Percentiles rank a stretch among this genome's conserved stretches.
Evolutionary conservation across 1,140 invertebrate species (phyloP).

Genomic region (Drosophila ercepeae): DNA sequence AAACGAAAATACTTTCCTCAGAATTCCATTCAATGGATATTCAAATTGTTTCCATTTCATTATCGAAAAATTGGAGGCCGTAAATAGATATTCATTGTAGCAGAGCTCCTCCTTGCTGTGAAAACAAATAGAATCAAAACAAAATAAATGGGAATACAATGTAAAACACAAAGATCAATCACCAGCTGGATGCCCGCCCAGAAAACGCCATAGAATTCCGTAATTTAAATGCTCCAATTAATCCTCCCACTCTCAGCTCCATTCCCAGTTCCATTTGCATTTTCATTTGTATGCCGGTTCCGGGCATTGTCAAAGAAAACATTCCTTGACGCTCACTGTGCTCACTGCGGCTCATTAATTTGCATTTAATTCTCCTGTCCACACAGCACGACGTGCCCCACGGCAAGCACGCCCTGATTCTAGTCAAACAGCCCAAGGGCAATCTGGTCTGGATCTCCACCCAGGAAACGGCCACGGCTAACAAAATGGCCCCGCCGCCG

Average conservation of each 20-base stretch:
- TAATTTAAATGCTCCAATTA: conserved; percentile 47
- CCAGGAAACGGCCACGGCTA: conserved; percentile 84
- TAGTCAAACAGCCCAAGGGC: conserved; percentile 91
- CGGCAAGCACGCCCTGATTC: conserved; percentile 93
- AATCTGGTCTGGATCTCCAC: conserved; percentile 92
- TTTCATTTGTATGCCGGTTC: neutral
- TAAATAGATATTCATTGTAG: neutral
- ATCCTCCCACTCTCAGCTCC: conserved; percentile 6
- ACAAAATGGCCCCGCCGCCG: conserved; percentile 66
- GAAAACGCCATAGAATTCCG: conserved; percentile 5
- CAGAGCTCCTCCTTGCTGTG: neutral
- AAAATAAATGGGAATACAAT: conserved; percentile 8
- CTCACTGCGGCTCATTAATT: conserved; percentile 67
- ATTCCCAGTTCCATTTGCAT: neutral
- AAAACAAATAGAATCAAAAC: neutral
- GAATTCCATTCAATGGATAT: too few species aligned
- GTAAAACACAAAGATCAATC: conserved; percentile 34
- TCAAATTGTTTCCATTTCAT: too few species aligned
- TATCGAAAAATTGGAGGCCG: neutral
- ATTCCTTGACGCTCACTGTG: conserved; percentile 4
- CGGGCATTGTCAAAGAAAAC: conserved; percentile 29
- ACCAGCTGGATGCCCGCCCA: conserved; percentile 2
- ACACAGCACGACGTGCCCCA: conserved; percentile 90
- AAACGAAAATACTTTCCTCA: neutral
- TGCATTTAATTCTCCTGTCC: conserved; percentile 69